A percentile compares a stretch with the other conserved stretches of the same genome.
Conservation (phyloP, 2,888 invertebrate genomes). For the Unio delphinus region DNA sequence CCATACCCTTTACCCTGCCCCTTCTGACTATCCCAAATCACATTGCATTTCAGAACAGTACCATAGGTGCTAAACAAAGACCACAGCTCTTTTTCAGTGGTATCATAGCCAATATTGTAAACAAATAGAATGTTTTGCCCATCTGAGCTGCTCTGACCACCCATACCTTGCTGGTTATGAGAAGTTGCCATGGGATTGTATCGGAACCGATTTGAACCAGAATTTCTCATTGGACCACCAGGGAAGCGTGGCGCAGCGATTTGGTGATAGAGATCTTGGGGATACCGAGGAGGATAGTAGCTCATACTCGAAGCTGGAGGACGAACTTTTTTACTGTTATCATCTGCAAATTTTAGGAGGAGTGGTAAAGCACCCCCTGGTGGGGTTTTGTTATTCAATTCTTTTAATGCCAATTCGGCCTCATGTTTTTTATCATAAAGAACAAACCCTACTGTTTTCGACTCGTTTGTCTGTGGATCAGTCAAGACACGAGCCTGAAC, state of each 20-base stretch:
- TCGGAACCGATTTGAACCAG: slow-evolving; percentile 28
- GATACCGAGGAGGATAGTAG: not conserved
- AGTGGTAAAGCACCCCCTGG: slow-evolving; percentile 88
- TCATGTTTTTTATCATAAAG: slow-evolving; percentile 87
- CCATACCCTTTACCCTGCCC: slow-evolving; percentile 71
- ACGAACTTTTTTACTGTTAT: slow-evolving; percentile 75
- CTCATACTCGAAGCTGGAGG: slow-evolving; percentile 23
- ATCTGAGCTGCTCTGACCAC: slow-evolving; percentile 1
- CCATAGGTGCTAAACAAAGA: slow-evolving; percentile 70
- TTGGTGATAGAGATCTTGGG: slow-evolving; percentile 9
- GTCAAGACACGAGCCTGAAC: slow-evolving; percentile 92
- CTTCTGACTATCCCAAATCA: slow-evolving; percentile 66
- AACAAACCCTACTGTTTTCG: slow-evolving; percentile 91
- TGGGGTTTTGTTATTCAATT: slow-evolving; percentile 84
- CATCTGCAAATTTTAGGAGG: slow-evolving; percentile 88
- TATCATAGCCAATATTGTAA: slow-evolving; percentile 70
- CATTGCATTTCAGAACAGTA: slow-evolving; percentile 68
- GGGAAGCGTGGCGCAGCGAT: slow-evolving; percentile 16
- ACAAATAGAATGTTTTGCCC: slow-evolving; percentile 61
- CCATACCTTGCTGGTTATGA: slow-evolving; percentile 1
- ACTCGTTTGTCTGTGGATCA: slow-evolving; percentile 89
- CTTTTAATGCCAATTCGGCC: slow-evolving; percentile 90
- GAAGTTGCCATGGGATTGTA: slow-evolving; percentile 44
- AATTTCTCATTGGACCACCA: slow-evolving; percentile 39
- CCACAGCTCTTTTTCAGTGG: slow-evolving; percentile 68